Evolutionary conservation across 2,113 vertebrate genomes (phyloP).

Genomic region (Passer domesticus): DNA sequence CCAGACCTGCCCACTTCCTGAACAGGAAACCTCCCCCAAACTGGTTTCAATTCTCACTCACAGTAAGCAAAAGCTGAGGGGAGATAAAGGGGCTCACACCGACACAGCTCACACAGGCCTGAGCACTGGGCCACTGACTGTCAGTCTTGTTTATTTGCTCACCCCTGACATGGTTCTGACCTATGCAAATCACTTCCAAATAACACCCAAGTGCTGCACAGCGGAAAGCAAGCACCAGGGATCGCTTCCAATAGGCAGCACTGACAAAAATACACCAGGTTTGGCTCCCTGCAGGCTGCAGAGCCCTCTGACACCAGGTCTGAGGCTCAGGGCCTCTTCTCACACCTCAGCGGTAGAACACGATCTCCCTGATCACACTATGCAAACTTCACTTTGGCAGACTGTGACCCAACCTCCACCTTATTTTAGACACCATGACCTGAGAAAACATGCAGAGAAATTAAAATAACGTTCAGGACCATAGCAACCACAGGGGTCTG

Average conservation of each 20-base stretch:
- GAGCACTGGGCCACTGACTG: background rate
- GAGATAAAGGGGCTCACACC: background rate
- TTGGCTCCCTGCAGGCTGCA: background rate
- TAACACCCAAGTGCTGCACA: background rate
- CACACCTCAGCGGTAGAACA: background rate
- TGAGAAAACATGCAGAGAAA: background rate
- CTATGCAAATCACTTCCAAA: background rate
- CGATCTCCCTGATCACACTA: background rate
- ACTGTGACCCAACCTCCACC: background rate
- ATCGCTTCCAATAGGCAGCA: background rate
- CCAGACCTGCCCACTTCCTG: background rate
- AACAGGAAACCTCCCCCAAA: background rate
- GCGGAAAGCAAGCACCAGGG: background rate
- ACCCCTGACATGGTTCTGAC: background rate
- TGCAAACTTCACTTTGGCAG: background rate
- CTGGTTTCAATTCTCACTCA: background rate
- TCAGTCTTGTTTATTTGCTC: background rate
- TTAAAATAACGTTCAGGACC: background rate
- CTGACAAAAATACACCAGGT: slow-evolving; percentile 6
- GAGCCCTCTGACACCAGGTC: background rate
- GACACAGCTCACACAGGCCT: background rate
- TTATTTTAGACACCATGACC: background rate
- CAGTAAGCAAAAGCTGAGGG: background rate
- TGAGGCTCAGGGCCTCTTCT: background rate
- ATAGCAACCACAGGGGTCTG: background rate